phyloP scores from a whole-genome alignment of 2,888 invertebrate species.

The Horisme vitalbata region DNA sequence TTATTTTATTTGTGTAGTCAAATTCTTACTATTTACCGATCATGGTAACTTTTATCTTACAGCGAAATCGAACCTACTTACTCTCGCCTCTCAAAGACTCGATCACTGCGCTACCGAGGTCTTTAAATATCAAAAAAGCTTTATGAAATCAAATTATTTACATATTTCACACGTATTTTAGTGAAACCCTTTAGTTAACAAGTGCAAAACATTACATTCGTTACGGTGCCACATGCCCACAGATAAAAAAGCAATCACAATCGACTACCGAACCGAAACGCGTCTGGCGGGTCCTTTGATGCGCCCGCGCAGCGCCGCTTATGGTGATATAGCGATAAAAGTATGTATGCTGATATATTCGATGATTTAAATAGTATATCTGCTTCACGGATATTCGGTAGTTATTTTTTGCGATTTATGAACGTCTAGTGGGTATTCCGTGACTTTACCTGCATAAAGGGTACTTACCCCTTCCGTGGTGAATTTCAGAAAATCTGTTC shows the following conservation, averaged over 20 bases:
- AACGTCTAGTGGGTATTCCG: too few species aligned
- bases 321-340: slow-evolving; percentile 21
- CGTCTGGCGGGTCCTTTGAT: slow-evolving; percentile 52
- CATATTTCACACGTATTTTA: slow-evolving; percentile 7
- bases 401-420: too few species aligned
- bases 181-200: slow-evolving; percentile 18
- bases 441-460: too few species aligned
- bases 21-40: too few species aligned
- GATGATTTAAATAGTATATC: slow-evolving; percentile 12
- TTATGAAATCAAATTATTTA: slow-evolving; percentile 4
- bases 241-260: slow-evolving; percentile 68
- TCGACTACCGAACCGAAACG: slow-evolving; percentile 67
- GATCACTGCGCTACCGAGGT: too few species aligned
- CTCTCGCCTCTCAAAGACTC: too few species aligned
- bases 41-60: too few species aligned
- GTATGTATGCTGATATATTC: slow-evolving; percentile 8
- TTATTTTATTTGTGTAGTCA: neutral
- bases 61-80: too few species aligned
- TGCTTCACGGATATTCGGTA: too few species aligned
- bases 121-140: neutral
- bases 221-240: slow-evolving; percentile 38
- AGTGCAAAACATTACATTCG: slow-evolving; percentile 31
- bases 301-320: slow-evolving; percentile 37
- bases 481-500: too few species aligned
- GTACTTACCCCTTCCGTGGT: too few species aligned